These are phyloP conservation scores for Cynodonichthys magdalenae DNA, from an alignment of 2,797 vertebrate genomes.

Conservation along the genomic window DNA sequence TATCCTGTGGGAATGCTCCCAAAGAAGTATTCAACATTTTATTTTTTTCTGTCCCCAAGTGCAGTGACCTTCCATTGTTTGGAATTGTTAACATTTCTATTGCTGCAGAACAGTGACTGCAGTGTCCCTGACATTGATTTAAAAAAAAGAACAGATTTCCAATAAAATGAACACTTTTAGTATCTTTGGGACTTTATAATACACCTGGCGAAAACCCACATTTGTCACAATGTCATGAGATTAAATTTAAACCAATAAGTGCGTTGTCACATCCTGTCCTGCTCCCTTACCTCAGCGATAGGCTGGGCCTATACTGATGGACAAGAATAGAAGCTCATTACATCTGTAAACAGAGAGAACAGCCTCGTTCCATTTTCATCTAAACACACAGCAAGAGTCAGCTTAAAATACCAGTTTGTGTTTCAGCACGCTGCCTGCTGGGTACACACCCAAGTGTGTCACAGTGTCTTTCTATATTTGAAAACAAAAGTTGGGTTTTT, in stretches of 20 bases:
- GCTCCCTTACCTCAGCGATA: conserved; percentile 39
- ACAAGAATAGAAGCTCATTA: conserved; percentile 75
- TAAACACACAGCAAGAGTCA: conserved; percentile 49
- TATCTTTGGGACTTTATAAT: conserved; percentile 27
- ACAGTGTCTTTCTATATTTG: conserved; percentile 11
- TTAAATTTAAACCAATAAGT: conserved; percentile 35
- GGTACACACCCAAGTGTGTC: conserved; percentile 41
- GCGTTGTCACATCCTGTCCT: conserved; percentile 51
- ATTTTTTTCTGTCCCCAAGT: no score
- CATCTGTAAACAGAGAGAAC: conserved; percentile 69
- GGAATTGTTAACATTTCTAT: conserved; percentile 23
- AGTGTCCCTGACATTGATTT: conserved; percentile 11
- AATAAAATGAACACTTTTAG: conserved; percentile 28
- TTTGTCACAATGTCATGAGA: conserved; percentile 49
- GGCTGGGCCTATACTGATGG: conserved; percentile 26
- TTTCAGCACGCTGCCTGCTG: conserved; percentile 53
- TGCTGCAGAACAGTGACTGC: conserved; percentile 11
- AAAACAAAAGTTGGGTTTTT: conserved; percentile 16
- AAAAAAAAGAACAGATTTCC: conserved; percentile 30
- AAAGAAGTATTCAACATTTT: not conserved
- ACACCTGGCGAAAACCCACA: conserved; percentile 34
- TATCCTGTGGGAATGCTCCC: not conserved
- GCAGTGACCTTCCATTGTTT: not conserved
- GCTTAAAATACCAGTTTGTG: conserved; percentile 60
- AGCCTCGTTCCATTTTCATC: conserved; percentile 76